Base-by-base conservation (phyloP, 2,888 invertebrate species). In the Galerucella nymphaeae region DNA sequence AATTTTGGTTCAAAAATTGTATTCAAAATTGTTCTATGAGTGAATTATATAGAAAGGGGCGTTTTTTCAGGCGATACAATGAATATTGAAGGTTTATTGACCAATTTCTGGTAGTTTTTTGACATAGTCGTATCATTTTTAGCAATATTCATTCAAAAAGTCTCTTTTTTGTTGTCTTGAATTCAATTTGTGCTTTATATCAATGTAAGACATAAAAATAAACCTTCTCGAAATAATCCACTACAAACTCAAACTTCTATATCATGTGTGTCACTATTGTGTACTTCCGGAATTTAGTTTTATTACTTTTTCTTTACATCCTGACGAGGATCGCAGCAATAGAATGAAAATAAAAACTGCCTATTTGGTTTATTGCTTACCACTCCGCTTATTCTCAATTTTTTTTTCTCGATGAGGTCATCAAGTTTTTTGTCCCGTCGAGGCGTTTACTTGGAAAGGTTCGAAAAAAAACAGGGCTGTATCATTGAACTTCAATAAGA, bases 331-430 rank as follows among this genome's bases (percentile, higher is more conserved):
- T 61, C 48, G 48, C 41, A 66, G 62, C 66, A 71, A 71, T 62
- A 57, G 62, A 55, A 71, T 9, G 62, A 62, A 61, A 71, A 71
- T 62, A 71, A 71, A 61, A 62, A 62, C 62, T 62, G 62, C 57
- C 57, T 55, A 67, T 71, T 67, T 55, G 63, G 42, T 66, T 71
- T 71, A 71, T 50, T 67, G 71, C 66, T 71, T 66, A 66, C 66
- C 66, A 71, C 61, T 71, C 62, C 66, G 62, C 57, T 71, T 71
- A 71, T 62, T 67, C 59, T 67, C 57, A 55, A 71, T 71, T 71
- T 65, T 50, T 66, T 23, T 62, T 20, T n/a, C 62, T 45, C 14
- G 53, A 71, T 66, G 53, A 66, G 65, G 64, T 70, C 42, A 66
- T 71, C 18, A 42, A 66, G 41, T 41, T 66, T 55, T 30, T 42